These are phyloP conservation scores for Pao palembangensis DNA, from an alignment of 2,113 vertebrate genomes.

Conservation along the genomic window DNA sequence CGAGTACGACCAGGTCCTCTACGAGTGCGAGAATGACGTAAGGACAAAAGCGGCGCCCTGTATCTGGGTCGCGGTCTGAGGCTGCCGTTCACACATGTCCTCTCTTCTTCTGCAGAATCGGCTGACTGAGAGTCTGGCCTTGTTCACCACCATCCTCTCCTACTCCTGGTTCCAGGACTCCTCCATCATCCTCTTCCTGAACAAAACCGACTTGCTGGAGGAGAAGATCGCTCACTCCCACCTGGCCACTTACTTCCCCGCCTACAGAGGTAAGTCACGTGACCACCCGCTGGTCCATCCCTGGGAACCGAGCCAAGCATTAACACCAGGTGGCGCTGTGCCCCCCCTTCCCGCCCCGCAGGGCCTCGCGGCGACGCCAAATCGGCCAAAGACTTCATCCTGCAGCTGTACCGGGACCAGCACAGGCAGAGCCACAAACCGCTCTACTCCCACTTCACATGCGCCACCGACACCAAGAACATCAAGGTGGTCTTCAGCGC, in stretches of 20 bases:
- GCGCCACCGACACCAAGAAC: conserved; percentile 87
- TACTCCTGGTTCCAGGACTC: conserved; percentile 82
- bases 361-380: conserved; percentile 75
- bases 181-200: conserved; percentile 87
- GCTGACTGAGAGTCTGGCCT: conserved; percentile 84
- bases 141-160: conserved; percentile 84
- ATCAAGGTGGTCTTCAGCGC: conserved; percentile 78
- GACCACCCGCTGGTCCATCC: no score
- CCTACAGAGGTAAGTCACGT: conserved; percentile 73
- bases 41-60: neutral
- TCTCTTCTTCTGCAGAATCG: conserved; percentile 74
- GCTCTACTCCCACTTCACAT: conserved; percentile 83
- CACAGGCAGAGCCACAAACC: conserved; percentile 73
- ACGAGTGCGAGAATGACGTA: conserved; percentile 81
- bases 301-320: neutral
- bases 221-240: conserved; percentile 85
- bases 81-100: neutral
- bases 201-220: conserved; percentile 85
- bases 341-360: conserved; percentile 24
- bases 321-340: neutral
- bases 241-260: conserved; percentile 81
- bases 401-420: conserved; percentile 75
- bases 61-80: no score
- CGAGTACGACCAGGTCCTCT: conserved; percentile 88
- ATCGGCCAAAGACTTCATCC: conserved; percentile 80